These are phyloP conservation scores for Acanthaster planci DNA, from an alignment of 35 echinoderm and acorn worm species.

Conservation along the genomic window DNA sequence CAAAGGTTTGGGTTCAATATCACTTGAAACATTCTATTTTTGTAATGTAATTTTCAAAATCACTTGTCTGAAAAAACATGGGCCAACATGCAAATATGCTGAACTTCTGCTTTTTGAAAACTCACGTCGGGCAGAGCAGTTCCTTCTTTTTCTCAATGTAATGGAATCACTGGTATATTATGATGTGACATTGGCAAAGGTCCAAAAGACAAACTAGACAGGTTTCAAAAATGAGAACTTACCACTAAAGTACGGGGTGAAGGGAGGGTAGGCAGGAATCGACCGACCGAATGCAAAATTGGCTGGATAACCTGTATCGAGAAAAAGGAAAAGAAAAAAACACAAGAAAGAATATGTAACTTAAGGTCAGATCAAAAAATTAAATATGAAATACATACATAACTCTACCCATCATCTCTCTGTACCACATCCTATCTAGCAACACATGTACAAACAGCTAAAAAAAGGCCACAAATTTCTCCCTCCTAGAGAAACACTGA, in stretches of 20 bases:
- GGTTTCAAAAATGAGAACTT: not conserved
- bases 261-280: slow-evolving; percentile 1
- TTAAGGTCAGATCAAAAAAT: no score
- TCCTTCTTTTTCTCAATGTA: no score
- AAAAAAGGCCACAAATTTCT: not conserved
- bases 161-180: no score
- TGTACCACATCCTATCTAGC: not conserved
- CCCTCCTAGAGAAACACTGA: not conserved
- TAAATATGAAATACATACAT: not conserved
- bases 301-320: slow-evolving; percentile 12
- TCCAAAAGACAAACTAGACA: not conserved
- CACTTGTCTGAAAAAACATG: no score
- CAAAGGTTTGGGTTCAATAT: no score
- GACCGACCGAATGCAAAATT: slow-evolving; percentile 17
- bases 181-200: no score
- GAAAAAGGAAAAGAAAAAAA: not conserved
- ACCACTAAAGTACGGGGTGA: slow-evolving; percentile 28
- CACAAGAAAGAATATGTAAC: no score
- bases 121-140: no score
- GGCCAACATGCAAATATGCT: no score
- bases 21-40: no score
- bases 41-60: no score
- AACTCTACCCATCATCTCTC: not conserved
- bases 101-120: no score
- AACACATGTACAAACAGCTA: not conserved